phyloP scores from a whole-genome alignment of 2,797 vertebrate genomes.

The Acipenser oxyrinchus region DNA sequence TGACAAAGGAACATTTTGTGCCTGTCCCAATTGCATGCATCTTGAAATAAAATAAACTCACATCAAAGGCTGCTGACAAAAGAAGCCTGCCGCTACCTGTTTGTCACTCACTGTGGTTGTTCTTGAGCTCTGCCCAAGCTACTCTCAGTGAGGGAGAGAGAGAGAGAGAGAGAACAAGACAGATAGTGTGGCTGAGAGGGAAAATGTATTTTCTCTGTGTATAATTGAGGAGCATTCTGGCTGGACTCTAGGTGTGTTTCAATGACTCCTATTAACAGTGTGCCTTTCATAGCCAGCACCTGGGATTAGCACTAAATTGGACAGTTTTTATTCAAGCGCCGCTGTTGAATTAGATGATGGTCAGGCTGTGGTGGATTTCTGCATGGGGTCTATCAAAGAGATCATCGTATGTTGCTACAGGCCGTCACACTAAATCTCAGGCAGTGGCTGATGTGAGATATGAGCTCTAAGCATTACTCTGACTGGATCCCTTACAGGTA shows the following conservation, averaged over 20 bases:
- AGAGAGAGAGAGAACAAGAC: constrained; percentile 13
- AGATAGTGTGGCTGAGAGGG: constrained; percentile 7
- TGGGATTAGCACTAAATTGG: constrained; percentile 7
- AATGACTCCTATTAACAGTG: constrained; percentile 27
- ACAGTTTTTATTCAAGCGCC: constrained; percentile 17
- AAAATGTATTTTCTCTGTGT: constrained; percentile 20
- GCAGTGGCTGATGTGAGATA: constrained; percentile 51
- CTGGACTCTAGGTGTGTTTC: constrained; percentile 16
- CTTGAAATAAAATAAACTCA: constrained; percentile 21
- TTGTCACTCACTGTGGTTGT: constrained; percentile 27
- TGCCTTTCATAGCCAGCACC: constrained; percentile 20
- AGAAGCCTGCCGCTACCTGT: constrained; percentile 34
- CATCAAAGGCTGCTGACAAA: constrained; percentile 50
- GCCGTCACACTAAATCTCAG: constrained; percentile 36
- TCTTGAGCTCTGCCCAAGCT: constrained; percentile 34
- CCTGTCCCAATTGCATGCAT: constrained; percentile 32
- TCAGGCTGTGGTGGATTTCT: constrained; percentile 48
- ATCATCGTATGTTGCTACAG: constrained; percentile 40
- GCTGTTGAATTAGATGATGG: constrained; percentile 52
- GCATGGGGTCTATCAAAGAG: constrained; percentile 49
- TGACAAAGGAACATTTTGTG: constrained; percentile 43
- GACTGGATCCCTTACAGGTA: constrained; percentile 99
- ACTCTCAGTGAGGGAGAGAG: constrained; percentile 22
- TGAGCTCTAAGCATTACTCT: constrained; percentile 93
- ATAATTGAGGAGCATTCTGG: constrained; percentile 7